phyloP scores from a whole-genome alignment of 2,797 vertebrate species.

The Spondyliosoma cantharus region DNA sequence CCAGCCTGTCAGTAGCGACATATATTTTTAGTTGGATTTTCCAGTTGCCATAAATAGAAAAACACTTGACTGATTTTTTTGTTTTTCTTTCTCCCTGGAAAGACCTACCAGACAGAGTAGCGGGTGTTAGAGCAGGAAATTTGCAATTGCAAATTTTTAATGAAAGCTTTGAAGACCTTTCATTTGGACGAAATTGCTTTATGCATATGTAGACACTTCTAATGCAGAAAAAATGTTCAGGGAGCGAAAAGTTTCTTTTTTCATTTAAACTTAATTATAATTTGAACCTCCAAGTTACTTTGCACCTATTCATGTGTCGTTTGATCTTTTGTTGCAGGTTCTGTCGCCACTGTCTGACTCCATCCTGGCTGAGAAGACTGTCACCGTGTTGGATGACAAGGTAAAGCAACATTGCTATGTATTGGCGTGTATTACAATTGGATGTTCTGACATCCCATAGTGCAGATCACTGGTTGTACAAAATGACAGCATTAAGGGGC shows the following conservation, averaged over 20 bases:
- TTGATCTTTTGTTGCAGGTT: slow-evolving; percentile 82
- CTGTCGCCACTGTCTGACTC: slow-evolving; percentile 95
- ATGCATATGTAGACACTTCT: background rate
- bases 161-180: background rate
- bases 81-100: background rate
- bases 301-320: background rate
- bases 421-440: background rate
- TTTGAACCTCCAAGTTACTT: background rate
- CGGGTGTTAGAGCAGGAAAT: background rate
- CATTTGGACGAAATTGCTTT: background rate
- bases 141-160: background rate
- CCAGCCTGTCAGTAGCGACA: background rate
- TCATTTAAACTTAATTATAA: background rate
- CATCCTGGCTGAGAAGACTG: slow-evolving; percentile 96
- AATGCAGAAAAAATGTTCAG: background rate
- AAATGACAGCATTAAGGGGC: background rate
- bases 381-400: slow-evolving; percentile 93
- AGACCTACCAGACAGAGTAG: background rate
- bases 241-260: background rate
- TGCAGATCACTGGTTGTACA: slow-evolving; percentile 7
- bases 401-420: slow-evolving; percentile 41
- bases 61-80: background rate
- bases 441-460: background rate
- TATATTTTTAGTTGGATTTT: slow-evolving; percentile 1
- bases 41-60: background rate